Evolutionary conservation across 1,140 invertebrate species (phyloP).

Genomic region (Calliphora vicina): DNA sequence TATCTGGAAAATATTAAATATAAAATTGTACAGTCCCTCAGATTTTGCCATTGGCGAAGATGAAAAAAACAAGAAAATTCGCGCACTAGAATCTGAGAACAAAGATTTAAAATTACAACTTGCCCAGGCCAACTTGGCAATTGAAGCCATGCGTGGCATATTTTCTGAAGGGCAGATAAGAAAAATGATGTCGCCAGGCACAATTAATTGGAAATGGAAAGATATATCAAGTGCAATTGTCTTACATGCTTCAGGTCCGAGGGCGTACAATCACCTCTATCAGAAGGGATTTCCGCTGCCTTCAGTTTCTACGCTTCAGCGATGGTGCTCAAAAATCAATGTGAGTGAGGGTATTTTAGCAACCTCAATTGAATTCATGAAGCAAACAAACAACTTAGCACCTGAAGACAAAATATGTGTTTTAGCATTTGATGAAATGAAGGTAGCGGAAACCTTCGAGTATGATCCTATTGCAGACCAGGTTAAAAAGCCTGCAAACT

Average conservation of each 20-base stretch:
- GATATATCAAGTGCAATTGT: not conserved
- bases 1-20: too few species aligned
- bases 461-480: too few species aligned
- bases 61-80: not conserved
- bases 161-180: not conserved
- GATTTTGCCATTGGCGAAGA: too few species aligned
- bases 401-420: too few species aligned
- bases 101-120: not conserved
- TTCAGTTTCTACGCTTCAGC: conserved; percentile 36
- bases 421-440: too few species aligned
- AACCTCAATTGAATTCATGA: conserved; percentile 28
- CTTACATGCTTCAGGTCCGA: not conserved
- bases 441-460: not conserved
- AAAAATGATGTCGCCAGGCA: not conserved
- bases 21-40: too few species aligned
- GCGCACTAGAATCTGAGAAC: not conserved
- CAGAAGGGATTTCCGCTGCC: conserved; percentile 42
- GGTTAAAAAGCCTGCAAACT: too few species aligned
- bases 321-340: conserved; percentile 37
- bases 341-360: conserved; percentile 35
- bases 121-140: not conserved
- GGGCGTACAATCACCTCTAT: not conserved
- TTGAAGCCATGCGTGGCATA: not conserved
- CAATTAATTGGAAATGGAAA: not conserved
- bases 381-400: too few species aligned